Evolutionary conservation across 2,888 invertebrate genomes (phyloP).

Genomic region (Hirtodrosophila confusa): DNA sequence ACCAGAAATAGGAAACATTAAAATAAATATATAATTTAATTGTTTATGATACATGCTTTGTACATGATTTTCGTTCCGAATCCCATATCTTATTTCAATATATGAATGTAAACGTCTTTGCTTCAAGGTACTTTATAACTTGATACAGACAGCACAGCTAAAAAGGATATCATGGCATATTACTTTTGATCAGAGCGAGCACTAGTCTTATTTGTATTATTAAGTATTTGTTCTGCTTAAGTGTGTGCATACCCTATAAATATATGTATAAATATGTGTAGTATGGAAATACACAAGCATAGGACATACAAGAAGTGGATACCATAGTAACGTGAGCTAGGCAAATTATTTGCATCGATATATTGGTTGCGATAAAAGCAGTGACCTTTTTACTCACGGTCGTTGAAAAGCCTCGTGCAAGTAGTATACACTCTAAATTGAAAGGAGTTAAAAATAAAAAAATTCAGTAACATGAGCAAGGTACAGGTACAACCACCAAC

Average conservation of each 20-base stretch:
- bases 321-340: conserved; percentile 50
- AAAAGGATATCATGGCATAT: too few relatives aligned
- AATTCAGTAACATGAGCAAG: conserved; percentile 53
- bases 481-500: conserved; percentile 41
- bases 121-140: too few relatives aligned
- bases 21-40: too few relatives aligned
- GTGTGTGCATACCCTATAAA: not conserved
- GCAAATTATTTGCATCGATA: conserved; percentile 63
- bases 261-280: not conserved
- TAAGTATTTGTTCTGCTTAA: too few relatives aligned
- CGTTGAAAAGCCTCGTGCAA: conserved; percentile 34
- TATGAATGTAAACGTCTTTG: too few relatives aligned
- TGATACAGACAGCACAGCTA: too few relatives aligned
- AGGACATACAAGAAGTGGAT: conserved; percentile 1
- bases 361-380: conserved; percentile 57
- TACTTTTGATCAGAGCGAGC: too few relatives aligned
- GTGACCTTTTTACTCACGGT: conserved; percentile 31
- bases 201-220: too few relatives aligned
- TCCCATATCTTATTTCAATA: too few relatives aligned
- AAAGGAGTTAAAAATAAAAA: conserved; percentile 43
- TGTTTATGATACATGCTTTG: too few relatives aligned
- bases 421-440: conserved; percentile 44
- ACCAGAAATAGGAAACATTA: too few relatives aligned
- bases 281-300: not conserved
- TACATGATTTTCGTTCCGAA: too few relatives aligned